These are phyloP conservation scores for Arrhamphus sclerolepis DNA, from an alignment of 2,797 vertebrate genomes.

Conservation along the genomic window DNA sequence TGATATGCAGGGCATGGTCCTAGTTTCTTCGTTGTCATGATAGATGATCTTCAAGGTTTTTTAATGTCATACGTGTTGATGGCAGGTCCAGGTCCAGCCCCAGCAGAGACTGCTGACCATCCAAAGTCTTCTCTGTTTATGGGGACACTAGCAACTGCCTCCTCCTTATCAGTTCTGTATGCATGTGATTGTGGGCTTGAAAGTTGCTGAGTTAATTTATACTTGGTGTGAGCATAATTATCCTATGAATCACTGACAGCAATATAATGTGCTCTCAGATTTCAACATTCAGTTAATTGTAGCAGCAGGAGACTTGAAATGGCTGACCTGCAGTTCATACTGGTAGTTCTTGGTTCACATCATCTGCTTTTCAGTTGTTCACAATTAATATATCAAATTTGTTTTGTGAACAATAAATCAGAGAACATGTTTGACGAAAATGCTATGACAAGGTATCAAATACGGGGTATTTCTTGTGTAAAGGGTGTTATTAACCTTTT, in stretches of 20 bases:
- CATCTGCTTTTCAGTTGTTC: neutral
- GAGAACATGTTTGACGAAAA: neutral
- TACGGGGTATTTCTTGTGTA: neutral
- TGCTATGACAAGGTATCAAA: neutral
- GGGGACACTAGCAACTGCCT: conserved; percentile 22
- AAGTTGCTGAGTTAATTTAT: conserved; percentile 47
- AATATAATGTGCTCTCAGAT: conserved; percentile 25
- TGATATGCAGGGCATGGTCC: neutral
- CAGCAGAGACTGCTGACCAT: conserved; percentile 20
- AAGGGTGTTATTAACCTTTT: neutral
- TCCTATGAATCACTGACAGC: conserved; percentile 29
- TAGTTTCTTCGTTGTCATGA: conserved; percentile 7
- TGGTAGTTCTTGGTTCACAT: neutral
- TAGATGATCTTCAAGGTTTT: conserved; percentile 12
- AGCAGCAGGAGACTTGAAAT: conserved; percentile 10
- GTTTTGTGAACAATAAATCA: neutral
- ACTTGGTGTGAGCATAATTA: conserved; percentile 27
- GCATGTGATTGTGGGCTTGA: conserved; percentile 4
- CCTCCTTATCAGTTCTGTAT: conserved; percentile 42
- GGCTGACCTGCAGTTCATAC: too few relatives aligned
- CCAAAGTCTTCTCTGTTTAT: conserved; percentile 68
- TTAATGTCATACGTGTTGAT: conserved; percentile 18
- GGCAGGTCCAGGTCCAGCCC: conserved; percentile 5
- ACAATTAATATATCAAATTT: neutral
- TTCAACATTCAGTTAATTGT: conserved; percentile 12